Conservation (phyloP, 2,113 vertebrate genomes). For the Herpetotheres cachinnans region DNA sequence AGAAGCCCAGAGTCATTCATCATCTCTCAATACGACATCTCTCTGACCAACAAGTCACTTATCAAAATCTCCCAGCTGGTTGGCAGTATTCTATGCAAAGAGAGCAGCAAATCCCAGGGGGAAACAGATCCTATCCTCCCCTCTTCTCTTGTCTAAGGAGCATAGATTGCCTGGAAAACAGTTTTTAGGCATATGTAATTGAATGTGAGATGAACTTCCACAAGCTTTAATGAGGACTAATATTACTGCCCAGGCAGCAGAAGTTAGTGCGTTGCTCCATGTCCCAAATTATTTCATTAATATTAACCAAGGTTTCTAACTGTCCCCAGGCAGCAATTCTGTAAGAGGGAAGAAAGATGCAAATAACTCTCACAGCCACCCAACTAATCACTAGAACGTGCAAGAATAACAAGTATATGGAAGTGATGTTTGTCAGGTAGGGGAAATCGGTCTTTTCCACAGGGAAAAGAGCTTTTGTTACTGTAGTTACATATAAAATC, state of each 20-base stretch:
- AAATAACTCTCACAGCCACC: constrained; percentile 10
- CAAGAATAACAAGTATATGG: constrained; percentile 12
- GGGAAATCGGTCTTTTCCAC: constrained; percentile 11
- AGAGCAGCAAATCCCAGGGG: background rate
- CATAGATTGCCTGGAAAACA: constrained; percentile 24
- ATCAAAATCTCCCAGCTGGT: constrained; percentile 66
- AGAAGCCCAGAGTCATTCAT: constrained; percentile 77
- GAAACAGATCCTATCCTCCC: background rate
- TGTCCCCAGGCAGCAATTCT: constrained; percentile 60
- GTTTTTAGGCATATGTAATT: constrained; percentile 48
- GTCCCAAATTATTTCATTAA: constrained; percentile 85
- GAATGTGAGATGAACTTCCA: constrained; percentile 76
- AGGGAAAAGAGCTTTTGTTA: constrained; percentile 12
- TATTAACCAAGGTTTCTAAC: constrained; percentile 75
- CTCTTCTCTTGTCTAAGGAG: background rate
- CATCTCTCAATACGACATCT: constrained; percentile 70
- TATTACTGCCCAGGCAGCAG: constrained; percentile 65
- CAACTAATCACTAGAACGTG: constrained; percentile 34
- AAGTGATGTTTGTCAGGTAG: constrained; percentile 33
- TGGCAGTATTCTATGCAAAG: constrained; percentile 25
- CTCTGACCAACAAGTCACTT: constrained; percentile 73
- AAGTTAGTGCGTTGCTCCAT: constrained; percentile 63
- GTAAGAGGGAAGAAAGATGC: constrained; percentile 64
- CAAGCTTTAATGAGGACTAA: constrained; percentile 68
- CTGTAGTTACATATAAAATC: background rate